Evolutionary conservation across 2,888 invertebrate species (phyloP).

Genomic region (Acronicta aceris): DNA sequence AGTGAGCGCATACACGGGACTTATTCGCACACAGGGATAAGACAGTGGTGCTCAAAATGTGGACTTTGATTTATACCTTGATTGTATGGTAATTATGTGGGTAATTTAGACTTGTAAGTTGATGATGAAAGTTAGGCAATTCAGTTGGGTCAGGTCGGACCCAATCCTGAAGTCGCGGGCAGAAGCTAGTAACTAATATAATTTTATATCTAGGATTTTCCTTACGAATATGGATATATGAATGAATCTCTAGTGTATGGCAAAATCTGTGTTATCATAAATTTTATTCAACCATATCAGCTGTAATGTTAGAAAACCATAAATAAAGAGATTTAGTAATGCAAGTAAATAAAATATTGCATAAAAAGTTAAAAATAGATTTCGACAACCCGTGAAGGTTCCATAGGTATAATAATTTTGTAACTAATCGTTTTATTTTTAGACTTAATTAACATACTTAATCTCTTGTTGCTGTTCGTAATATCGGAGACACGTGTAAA

Average conservation of each 20-base stretch:
- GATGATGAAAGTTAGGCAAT: neutral
- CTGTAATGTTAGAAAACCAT: too few relatives aligned
- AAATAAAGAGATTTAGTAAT: too few relatives aligned
- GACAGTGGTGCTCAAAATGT: constrained; percentile 37
- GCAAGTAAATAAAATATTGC: neutral
- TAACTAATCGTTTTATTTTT: neutral
- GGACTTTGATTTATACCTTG: constrained; percentile 18
- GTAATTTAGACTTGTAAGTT: neutral
- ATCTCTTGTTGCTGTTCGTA: constrained; percentile 5
- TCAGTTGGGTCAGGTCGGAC: too few relatives aligned
- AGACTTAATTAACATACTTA: constrained; percentile 2
- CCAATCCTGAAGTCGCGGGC: too few relatives aligned
- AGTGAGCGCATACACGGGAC: constrained; percentile 55
- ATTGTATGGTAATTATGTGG: constrained; percentile 14
- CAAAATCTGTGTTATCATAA: too few relatives aligned
- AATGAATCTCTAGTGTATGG: too few relatives aligned
- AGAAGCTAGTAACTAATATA: too few relatives aligned
- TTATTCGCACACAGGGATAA: constrained; percentile 68
- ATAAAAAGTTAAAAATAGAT: neutral
- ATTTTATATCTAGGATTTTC: too few relatives aligned
- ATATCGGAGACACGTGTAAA: neutral
- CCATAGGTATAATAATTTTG: neutral
- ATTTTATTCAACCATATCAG: too few relatives aligned
- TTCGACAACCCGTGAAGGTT: neutral
- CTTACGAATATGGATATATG: too few relatives aligned